A percentile compares a stretch with the other conserved stretches of the same genome.
Conservation (phyloP, 1,140 invertebrate species). For the Zaprionus vittiger region DNA sequence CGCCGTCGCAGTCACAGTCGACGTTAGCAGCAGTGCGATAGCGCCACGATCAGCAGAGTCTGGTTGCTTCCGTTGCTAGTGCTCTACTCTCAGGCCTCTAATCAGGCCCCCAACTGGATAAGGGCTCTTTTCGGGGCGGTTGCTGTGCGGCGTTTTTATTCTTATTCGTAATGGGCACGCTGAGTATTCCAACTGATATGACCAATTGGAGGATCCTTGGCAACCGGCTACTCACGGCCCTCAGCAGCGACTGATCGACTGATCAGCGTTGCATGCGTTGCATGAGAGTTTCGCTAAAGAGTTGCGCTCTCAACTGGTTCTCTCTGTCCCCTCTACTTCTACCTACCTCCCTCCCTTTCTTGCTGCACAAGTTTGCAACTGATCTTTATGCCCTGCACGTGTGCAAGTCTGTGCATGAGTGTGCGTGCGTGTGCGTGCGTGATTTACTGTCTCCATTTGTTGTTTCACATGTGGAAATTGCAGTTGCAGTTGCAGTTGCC, state of each 20-base stretch:
- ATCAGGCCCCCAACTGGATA: conserved; percentile 42
- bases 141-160: conserved; percentile 1
- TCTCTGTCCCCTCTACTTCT: background rate
- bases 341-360: background rate
- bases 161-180: background rate
- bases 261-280: conserved; percentile 5
- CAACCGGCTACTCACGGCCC: conserved; percentile 54
- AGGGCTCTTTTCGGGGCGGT: conserved; percentile 16
- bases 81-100: conserved; percentile 10
- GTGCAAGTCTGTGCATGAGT: conserved; percentile 16
- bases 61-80: conserved; percentile 38
- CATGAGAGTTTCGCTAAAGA: conserved; percentile 26
- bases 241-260: conserved; percentile 50
- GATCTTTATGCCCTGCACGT: conserved; percentile 68
- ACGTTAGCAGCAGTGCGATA: conserved; percentile 29
- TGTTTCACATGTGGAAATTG: conserved; percentile 42
- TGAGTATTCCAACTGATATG: background rate
- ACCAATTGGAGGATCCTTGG: conserved; percentile 33
- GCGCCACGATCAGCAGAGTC: conserved; percentile 34
- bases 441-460: conserved; percentile 56
- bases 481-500: conserved; percentile 6
- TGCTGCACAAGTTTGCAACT: conserved; percentile 35
- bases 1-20: background rate
- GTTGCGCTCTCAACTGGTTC: conserved; percentile 61
- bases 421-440: conserved; percentile 20